A percentile compares a stretch with the other conserved stretches of the same genome.
phyloP scores from a whole-genome alignment of 2,113 vertebrate species.

The Hyperopisus bebe region DNA sequence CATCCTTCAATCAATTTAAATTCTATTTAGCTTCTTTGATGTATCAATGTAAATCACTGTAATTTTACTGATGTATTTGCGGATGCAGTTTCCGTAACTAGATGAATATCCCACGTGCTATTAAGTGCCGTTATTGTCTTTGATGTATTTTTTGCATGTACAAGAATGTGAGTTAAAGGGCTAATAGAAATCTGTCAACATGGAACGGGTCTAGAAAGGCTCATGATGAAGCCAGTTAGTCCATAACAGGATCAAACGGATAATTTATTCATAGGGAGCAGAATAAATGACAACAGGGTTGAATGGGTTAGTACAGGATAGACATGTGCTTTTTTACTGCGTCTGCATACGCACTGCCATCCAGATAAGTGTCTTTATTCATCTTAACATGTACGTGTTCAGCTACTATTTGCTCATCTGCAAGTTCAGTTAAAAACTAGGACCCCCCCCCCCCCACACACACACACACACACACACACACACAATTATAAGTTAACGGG shows the following conservation, averaged over 20 bases:
- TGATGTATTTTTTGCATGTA: not conserved
- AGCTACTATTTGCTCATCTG: not conserved
- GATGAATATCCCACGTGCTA: not conserved
- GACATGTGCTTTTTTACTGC: not conserved
- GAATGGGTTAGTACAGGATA: not conserved
- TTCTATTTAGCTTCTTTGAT: not conserved
- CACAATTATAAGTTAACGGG: not conserved
- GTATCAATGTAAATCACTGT: not conserved
- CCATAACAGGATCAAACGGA: not conserved
- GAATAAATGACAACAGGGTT: not conserved
- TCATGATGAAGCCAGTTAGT: not conserved
- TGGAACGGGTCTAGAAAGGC: not conserved
- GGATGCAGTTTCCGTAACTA: not conserved
- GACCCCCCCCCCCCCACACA: not conserved
- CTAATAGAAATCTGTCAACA: not conserved
- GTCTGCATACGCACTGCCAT: no score
- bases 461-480: no score
- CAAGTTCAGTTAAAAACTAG: not conserved
- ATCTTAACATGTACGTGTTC: not conserved
- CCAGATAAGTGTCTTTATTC: not conserved
- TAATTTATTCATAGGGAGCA: not conserved
- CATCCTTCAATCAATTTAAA: not conserved
- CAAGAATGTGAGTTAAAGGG: not conserved
- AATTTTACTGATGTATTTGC: not conserved
- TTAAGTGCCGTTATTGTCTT: constrained; percentile 5